Evolutionary conservation across 2,113 vertebrate genomes (phyloP), one percentile per base, ranked within the genome.

Genomic region (Centropus unirufus): DNA sequence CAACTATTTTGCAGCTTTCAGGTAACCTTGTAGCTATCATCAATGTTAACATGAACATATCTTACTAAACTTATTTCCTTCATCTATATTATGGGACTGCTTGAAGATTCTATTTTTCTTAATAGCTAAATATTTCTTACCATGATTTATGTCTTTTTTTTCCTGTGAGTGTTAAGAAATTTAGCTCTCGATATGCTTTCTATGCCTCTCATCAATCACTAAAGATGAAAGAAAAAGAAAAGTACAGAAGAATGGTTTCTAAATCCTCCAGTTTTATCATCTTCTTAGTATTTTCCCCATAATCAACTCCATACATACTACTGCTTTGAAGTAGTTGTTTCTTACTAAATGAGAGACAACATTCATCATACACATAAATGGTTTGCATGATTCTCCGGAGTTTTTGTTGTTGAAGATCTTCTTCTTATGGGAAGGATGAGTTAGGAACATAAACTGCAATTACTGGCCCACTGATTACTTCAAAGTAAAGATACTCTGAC

Each of bases 181-280:
- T 91, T n/a, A 78, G 8, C 40, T 83, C 30, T 94, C 58, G 84
- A 64, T 70, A 96, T 85, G 27, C 5, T 87, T 92, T 78, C 49
- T 64, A 59, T 68, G 39, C 40, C 39, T 92, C 47, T 87, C 57
- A 90, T 89, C 73, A 77, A 80, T 78, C 74, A 72, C 13, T 86
- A 51, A 84, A 91, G 61, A 77, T 83, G 62, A 92, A 93, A 93
- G 64, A 67, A 86, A 83, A 89, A 72, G 16, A 79, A 89, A 92
- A 75, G 3, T 21, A 78, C 27, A 24, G 17, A 92, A 69, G 36
- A 92, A 83, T 58, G 11, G 5, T 74, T 94, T 92, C 84, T 90
- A 89, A 87, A 94, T 90, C 70, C 59, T 70, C 32, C 22, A 80
- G 47, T 82, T 47, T 51, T 88, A 47, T 39, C 30, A 64, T 75